A percentile compares a stretch with the other conserved stretches of the same genome.
Evolutionary conservation across 2,113 vertebrate genomes (phyloP).

Genomic region (Cryptotis parvus): DNA sequence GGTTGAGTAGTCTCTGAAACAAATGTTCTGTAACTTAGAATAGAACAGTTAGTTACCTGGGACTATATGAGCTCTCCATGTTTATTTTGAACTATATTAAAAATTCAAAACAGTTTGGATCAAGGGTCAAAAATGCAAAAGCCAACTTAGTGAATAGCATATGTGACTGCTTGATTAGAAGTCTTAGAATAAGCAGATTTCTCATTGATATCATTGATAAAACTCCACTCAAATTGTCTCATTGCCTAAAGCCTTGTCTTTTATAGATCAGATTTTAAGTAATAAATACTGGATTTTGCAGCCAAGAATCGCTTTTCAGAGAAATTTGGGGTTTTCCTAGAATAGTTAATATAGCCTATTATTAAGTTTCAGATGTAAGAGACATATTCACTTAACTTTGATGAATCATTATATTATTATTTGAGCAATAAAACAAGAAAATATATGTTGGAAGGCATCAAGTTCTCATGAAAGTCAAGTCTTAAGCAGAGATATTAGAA

Average conservation of each 20-base stretch:
- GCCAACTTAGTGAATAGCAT: not conserved
- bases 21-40: not conserved
- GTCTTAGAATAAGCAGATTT: not conserved
- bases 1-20: not conserved
- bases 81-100: slow-evolving; percentile 24
- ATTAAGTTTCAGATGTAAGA: slow-evolving; percentile 13
- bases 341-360: slow-evolving; percentile 9
- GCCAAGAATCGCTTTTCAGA: slow-evolving; percentile 40
- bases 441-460: not conserved
- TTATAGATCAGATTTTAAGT: slow-evolving; percentile 11
- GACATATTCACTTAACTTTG: not conserved
- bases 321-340: slow-evolving; percentile 53
- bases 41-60: not conserved
- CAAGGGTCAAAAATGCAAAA: not conserved
- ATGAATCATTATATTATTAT: slow-evolving; percentile 50
- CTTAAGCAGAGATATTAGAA: not conserved
- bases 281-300: slow-evolving; percentile 54
- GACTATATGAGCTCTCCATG: not conserved
- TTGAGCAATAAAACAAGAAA: not conserved
- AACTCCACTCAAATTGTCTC: not conserved
- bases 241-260: slow-evolving; percentile 12
- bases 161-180: not conserved
- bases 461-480: no score
- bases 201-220: slow-evolving; percentile 5
- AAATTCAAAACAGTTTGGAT: not conserved